phyloP scores from a whole-genome alignment of 2,113 vertebrate genomes.

The Hippotragus niger region DNA sequence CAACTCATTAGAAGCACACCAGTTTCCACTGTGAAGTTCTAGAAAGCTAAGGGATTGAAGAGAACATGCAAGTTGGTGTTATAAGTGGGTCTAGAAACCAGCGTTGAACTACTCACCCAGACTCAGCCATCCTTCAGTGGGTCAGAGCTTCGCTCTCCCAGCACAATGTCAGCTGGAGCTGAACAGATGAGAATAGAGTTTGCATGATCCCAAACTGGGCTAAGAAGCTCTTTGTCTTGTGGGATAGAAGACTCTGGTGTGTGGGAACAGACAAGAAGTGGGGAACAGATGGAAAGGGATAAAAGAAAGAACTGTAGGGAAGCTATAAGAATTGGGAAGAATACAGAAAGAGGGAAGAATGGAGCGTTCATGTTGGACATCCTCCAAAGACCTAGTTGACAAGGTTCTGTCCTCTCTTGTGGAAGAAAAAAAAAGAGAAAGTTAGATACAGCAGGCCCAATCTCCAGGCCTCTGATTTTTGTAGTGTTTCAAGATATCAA shows the following conservation, averaged over 20 bases:
- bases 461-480: background rate
- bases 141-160: background rate
- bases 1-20: background rate
- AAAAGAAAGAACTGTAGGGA: background rate
- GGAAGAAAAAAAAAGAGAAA: too few species aligned
- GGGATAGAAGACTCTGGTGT: background rate
- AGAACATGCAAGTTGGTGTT: background rate
- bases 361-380: too few species aligned
- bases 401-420: background rate
- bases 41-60: background rate
- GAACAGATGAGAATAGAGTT: background rate
- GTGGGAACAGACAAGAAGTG: background rate
- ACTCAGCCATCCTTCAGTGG: background rate
- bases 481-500: background rate
- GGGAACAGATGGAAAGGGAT: background rate
- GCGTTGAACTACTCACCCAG: background rate
- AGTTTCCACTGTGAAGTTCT: background rate
- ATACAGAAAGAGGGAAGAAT: background rate
- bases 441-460: background rate
- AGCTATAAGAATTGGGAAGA: background rate
- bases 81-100: background rate
- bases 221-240: background rate
- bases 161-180: background rate
- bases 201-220: background rate
- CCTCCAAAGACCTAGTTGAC: background rate